Base-by-base conservation (phyloP, 1,140 invertebrate species). In the Branchinecta lynchi region DNA sequence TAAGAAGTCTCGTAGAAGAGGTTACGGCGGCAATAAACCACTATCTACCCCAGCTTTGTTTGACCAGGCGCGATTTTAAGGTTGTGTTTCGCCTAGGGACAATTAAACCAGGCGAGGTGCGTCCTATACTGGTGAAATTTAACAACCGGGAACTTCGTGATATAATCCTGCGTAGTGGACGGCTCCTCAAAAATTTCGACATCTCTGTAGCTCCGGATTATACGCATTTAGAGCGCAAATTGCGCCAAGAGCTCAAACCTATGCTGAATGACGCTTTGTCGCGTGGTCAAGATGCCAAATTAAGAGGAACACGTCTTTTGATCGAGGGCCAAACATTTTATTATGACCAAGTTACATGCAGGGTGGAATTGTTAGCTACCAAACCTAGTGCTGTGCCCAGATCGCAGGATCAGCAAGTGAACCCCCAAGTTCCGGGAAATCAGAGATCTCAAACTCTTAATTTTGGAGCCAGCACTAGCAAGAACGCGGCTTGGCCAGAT, bases 91-190 rank as follows among this genome's bases (percentile, higher is more conserved):
- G 46, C 46, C 46, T 51, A 9, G 9, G 46, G 46, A 51, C 46
- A 51, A 51, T 9, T 51, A 51, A 51, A 51, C 46, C 46, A 51
- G 9, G 46, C n/a, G n/a, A 9, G 46, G 46, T n/a, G 46, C n/a
- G 46, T n/a, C 46, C 46, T 51, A 51, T 51, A n/a, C 46, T 51
- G 46, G n/a, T 51, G 46, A 51, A 51, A 51, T 51, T 51, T 51
- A n/a, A 51, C n/a, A 9, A 51, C n/a, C 9, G n/a, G n/a, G 46
- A 51, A 51, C 46, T 51, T 51, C 46, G 46, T 51, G n/a, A 51
- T 51, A 51, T 51, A 51, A 51, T 51, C 46, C 46, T 51, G 46
- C 46, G 46, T 51, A 51, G n/a, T 51, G 46, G n/a, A n/a, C n/a
- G n/a, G n/a, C n/a, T n/a, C n/a, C n/a, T n/a, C n/a, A n/a, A n/a